Conservation (phyloP, 2,888 invertebrate species). For the Stenurella melanura region DNA sequence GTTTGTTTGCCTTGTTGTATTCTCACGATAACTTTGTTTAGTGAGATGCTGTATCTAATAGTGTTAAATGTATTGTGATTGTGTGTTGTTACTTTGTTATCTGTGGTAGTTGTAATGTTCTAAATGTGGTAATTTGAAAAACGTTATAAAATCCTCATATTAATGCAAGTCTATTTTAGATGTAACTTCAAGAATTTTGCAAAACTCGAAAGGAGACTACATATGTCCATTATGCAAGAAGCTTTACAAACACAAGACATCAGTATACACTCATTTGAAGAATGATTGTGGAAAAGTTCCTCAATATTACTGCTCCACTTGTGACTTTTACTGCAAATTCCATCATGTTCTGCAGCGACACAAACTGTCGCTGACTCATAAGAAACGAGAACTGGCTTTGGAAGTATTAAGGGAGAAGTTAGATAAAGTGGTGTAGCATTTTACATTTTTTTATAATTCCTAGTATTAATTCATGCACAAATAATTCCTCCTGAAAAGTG, state of each 20-base stretch:
- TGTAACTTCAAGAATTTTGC: conserved; percentile 43
- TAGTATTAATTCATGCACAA: not conserved
- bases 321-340: conserved; percentile 65
- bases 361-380: conserved; percentile 55
- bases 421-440: not conserved
- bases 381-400: conserved; percentile 41
- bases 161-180: conserved; percentile 50
- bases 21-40: too few relatives aligned
- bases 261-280: conserved; percentile 82
- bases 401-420: conserved; percentile 28
- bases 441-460: not conserved
- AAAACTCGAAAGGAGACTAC: conserved; percentile 58
- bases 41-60: not conserved
- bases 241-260: conserved; percentile 85
- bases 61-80: not conserved
- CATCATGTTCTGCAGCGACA: conserved; percentile 65
- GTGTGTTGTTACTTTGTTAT: not conserved
- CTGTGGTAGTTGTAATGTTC: not conserved
- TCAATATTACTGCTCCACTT: conserved; percentile 63
- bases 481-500: not conserved
- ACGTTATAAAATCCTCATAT: not conserved
- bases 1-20: too few relatives aligned
- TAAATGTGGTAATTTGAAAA: not conserved
- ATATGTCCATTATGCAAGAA: conserved; percentile 83
- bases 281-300: conserved; percentile 79